A percentile compares a stretch with the other conserved stretches of the same genome.
These are phyloP conservation scores for Andrena cerasifolii DNA, from an alignment of 1,140 invertebrate genomes.

Conservation along the genomic window DNA sequence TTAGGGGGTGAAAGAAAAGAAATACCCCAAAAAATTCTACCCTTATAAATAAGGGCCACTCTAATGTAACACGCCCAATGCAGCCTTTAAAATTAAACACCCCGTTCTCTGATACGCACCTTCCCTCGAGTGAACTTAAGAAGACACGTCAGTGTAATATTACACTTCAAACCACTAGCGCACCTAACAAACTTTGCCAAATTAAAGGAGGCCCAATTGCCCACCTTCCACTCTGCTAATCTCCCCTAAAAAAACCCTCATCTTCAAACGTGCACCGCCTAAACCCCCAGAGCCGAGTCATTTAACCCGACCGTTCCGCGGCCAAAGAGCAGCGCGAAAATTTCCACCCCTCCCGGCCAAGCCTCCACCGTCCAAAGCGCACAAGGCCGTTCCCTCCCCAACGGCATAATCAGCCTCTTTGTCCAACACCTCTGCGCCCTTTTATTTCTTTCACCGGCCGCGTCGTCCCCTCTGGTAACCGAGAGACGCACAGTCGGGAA, in stretches of 20 bases:
- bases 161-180: neutral
- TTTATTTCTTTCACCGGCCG: conserved; percentile 31
- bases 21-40: too few relatives aligned
- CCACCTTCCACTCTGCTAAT: neutral
- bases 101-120: too few relatives aligned
- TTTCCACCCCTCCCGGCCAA: neutral
- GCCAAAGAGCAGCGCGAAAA: neutral
- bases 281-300: neutral
- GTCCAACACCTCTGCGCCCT: conserved; percentile 29
- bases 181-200: too few relatives aligned
- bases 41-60: too few relatives aligned
- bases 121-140: too few relatives aligned
- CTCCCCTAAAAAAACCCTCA: too few relatives aligned
- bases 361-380: neutral
- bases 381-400: neutral
- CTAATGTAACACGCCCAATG: too few relatives aligned
- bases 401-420: conserved; percentile 42
- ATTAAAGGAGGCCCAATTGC: neutral
- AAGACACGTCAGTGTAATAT: too few relatives aligned
- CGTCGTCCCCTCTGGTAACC: neutral
- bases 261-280: too few relatives aligned
- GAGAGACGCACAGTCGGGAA: too few relatives aligned
- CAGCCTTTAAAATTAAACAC: too few relatives aligned
- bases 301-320: neutral
- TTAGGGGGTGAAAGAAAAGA: too few relatives aligned